phyloP scores from a whole-genome alignment of 2,888 invertebrate species.

The Exephanes ischioxanthus region DNA sequence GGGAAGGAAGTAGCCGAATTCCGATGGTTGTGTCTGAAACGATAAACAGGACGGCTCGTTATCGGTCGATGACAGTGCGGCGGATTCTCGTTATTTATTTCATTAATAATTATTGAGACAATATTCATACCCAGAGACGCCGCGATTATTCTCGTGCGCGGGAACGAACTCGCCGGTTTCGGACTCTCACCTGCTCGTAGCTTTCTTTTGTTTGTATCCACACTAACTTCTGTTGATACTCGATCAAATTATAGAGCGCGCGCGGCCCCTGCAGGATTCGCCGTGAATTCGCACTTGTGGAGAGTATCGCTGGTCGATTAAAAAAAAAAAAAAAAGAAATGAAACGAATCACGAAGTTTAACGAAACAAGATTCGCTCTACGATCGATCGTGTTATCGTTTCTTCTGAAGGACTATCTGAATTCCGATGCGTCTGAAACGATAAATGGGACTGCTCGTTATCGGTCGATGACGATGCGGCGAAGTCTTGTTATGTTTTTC shows the following conservation, averaged over 20 bases:
- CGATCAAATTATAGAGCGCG: not conserved
- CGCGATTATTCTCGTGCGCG: slow-evolving; percentile 4
- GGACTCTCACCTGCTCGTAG: not conserved
- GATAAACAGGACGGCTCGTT: not conserved
- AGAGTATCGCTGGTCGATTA: not conserved
- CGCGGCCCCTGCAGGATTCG: slow-evolving; percentile 9
- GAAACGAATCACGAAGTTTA: too few relatives aligned
- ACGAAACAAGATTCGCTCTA: not conserved
- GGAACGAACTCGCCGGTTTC: not conserved
- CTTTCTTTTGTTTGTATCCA: not conserved
- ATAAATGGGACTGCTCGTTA: not conserved
- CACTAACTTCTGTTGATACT: not conserved
- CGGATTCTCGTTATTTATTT: not conserved
- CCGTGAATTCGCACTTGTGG: not conserved
- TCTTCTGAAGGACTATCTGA: not conserved
- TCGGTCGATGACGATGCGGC: not conserved
- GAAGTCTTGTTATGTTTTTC: not conserved
- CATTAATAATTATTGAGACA: not conserved
- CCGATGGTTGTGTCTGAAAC: not conserved
- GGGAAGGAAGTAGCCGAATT: not conserved
- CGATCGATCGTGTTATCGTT: not conserved
- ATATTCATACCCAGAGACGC: not conserved
- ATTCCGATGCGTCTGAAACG: not conserved
- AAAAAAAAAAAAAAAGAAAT: too few relatives aligned
- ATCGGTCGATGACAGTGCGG: not conserved